Conservation (phyloP, 1,140 invertebrate genomes). For the Leptonema lineaticorne region DNA sequence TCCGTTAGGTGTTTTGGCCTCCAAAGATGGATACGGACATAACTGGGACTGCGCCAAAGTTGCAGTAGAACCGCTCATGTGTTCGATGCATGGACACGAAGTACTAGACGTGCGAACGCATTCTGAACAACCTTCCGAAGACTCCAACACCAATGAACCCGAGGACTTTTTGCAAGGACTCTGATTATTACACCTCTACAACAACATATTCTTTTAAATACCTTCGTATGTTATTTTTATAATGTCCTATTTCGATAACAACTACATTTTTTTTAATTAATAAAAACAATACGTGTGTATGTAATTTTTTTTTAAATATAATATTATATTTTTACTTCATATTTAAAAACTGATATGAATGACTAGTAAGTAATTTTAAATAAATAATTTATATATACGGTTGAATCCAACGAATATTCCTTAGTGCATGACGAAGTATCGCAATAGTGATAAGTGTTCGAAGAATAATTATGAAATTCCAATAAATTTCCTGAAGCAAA, state of each 20-base stretch:
- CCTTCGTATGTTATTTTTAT: too few relatives aligned
- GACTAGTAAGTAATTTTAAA: too few relatives aligned
- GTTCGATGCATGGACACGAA: slow-evolving; percentile 64
- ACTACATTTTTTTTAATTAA: not conserved
- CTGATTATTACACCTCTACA: slow-evolving; percentile 54
- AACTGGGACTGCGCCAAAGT: slow-evolving; percentile 47
- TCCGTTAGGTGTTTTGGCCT: slow-evolving; percentile 39
- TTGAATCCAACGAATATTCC: slow-evolving; percentile 29
- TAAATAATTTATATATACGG: too few relatives aligned
- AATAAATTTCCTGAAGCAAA: slow-evolving; percentile 72
- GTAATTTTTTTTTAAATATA: slow-evolving; percentile 8
- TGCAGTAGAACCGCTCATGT: slow-evolving; percentile 49
- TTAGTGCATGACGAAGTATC: slow-evolving; percentile 44
- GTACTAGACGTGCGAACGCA: slow-evolving; percentile 55
- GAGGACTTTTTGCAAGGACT: slow-evolving; percentile 54
- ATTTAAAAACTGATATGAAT: not conserved
- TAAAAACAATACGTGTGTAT: too few relatives aligned
- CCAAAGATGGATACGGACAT: slow-evolving; percentile 42
- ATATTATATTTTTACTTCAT: too few relatives aligned
- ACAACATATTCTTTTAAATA: too few relatives aligned
- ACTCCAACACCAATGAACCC: slow-evolving; percentile 43
- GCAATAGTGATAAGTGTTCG: slow-evolving; percentile 54
- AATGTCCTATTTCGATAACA: too few relatives aligned
- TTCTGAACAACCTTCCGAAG: slow-evolving; percentile 49
- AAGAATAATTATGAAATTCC: slow-evolving; percentile 62